These are phyloP conservation scores for Chaetops frenatus DNA, from an alignment of 2,113 vertebrate species.

Conservation along the genomic window DNA sequence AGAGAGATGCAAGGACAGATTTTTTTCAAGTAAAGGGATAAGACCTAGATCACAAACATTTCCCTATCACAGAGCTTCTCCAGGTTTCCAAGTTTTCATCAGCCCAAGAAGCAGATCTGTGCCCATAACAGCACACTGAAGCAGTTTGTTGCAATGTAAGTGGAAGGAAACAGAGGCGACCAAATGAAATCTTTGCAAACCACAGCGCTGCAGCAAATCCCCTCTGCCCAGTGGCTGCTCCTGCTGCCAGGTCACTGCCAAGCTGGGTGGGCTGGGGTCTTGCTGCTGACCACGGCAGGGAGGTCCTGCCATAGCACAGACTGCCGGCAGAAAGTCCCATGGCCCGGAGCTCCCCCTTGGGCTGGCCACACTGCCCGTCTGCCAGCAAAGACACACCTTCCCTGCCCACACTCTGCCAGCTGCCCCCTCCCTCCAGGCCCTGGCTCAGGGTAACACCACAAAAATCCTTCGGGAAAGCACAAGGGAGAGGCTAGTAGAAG, in stretches of 20 bases:
- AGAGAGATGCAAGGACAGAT: background rate
- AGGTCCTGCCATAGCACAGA: background rate
- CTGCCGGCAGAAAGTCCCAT: background rate
- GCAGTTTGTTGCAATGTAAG: background rate
- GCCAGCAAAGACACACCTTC: fast-evolving
- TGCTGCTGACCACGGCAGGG: background rate
- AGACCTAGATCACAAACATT: background rate
- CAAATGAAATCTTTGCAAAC: background rate
- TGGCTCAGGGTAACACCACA: background rate
- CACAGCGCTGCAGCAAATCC: background rate
- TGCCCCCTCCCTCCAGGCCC: background rate
- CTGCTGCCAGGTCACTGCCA: background rate
- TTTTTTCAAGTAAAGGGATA: background rate
- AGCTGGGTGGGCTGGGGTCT: background rate
- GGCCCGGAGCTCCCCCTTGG: background rate
- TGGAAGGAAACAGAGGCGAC: background rate
- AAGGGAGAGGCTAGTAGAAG: background rate
- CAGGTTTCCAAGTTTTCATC: background rate
- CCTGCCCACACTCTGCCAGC: background rate
- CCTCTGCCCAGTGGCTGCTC: background rate
- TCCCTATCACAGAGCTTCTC: background rate
- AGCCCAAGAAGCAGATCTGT: background rate
- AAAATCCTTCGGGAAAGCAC: background rate
- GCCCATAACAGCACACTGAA: background rate
- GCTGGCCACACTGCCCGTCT: background rate